These are phyloP conservation scores for Lepidochitona cinerea DNA, from an alignment of 2,888 invertebrate genomes.

Conservation along the genomic window DNA sequence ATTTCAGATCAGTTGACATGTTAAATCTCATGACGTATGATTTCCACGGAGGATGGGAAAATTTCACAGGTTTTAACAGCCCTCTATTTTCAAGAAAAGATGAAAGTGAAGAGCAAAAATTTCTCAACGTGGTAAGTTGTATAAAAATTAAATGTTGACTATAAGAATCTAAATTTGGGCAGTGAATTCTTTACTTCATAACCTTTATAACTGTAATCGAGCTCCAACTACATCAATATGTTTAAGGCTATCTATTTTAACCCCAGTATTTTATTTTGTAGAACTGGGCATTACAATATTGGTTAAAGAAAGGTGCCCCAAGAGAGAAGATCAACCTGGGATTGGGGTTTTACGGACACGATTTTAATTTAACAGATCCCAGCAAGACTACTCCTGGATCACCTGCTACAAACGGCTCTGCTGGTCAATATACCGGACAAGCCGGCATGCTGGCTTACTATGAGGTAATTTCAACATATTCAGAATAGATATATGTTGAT, in stretches of 20 bases:
- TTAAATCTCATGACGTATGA: constrained; percentile 60
- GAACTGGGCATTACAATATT: constrained; percentile 55
- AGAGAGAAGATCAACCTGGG: constrained; percentile 56
- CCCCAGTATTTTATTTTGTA: too few relatives aligned
- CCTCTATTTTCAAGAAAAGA: constrained; percentile 42
- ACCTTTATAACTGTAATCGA: too few relatives aligned
- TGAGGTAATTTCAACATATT: constrained; percentile 60
- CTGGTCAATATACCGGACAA: constrained; percentile 53
- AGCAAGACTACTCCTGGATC: constrained; percentile 44
- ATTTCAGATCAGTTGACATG: constrained; percentile 48
- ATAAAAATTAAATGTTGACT: background rate
- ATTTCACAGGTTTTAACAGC: constrained; percentile 54
- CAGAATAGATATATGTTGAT: too few relatives aligned
- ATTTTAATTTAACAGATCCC: constrained; percentile 45
- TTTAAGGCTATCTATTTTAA: too few relatives aligned
- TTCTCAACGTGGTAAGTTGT: background rate
- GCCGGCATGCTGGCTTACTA: constrained; percentile 61
- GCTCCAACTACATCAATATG: too few relatives aligned
- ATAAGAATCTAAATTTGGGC: too few relatives aligned
- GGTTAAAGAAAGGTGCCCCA: constrained; percentile 52
- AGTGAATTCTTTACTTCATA: too few relatives aligned
- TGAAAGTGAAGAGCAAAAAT: constrained; percentile 6
- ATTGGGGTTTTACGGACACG: constrained; percentile 56
- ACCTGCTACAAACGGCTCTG: constrained; percentile 42
- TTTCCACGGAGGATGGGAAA: constrained; percentile 60